Percentiles rank a stretch among this genome's conserved stretches.
These are phyloP conservation scores for Oreocharis arfaki DNA, from an alignment of 2,113 vertebrate genomes.

Conservation along the genomic window DNA sequence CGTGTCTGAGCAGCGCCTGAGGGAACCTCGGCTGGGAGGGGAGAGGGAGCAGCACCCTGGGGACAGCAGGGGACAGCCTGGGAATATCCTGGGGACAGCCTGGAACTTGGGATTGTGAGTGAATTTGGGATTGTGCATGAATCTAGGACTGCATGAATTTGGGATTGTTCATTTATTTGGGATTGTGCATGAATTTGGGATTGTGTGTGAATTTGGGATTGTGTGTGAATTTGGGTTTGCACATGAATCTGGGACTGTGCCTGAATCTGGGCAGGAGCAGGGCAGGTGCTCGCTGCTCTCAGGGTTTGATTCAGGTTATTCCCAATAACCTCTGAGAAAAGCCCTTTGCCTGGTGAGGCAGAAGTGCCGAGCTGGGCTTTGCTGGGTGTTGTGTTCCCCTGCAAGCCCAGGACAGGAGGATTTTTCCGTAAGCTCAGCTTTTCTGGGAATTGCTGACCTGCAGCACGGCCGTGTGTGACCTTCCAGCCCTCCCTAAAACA, in stretches of 20 bases:
- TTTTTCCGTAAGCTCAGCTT: neutral
- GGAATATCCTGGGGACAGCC: too few relatives aligned
- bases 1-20: neutral
- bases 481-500: neutral
- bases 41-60: neutral
- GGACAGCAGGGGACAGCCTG: too few relatives aligned
- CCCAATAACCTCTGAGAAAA: neutral
- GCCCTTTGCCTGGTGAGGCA: neutral
- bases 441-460: neutral
- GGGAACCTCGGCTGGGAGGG: too few relatives aligned
- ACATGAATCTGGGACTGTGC: too few relatives aligned
- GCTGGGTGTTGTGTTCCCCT: neutral
- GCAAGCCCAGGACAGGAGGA: neutral
- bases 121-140: neutral
- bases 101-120: neutral
- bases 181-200: neutral
- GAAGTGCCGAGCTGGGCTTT: neutral
- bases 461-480: neutral
- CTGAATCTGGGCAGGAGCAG: neutral
- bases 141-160: rapidly evolving
- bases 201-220: neutral
- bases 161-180: neutral
- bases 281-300: neutral
- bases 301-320: neutral
- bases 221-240: neutral